Evolutionary conservation across 2,888 invertebrate species (phyloP).

Genomic region (Myopa tessellatipennis): DNA sequence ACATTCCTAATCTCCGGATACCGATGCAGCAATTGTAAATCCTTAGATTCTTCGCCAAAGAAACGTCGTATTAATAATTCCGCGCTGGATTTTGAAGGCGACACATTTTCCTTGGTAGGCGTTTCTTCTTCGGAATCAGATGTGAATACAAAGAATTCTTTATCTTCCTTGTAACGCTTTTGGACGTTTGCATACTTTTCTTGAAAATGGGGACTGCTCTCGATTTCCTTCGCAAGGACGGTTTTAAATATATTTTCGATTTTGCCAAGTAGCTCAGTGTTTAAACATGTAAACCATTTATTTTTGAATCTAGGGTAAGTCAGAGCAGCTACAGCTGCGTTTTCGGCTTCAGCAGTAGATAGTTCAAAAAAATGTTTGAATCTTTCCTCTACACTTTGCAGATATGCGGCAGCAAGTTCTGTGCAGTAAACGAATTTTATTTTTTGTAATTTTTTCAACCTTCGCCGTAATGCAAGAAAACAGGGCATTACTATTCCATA

Average conservation of each 20-base stretch:
- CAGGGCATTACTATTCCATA: conserved; percentile 29
- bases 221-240: conserved; percentile 6
- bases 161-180: not conserved
- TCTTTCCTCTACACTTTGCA: not conserved
- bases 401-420: conserved; percentile 5
- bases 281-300: conserved; percentile 29
- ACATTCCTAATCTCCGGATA: conserved; percentile 22
- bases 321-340: conserved; percentile 38
- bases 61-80: conserved; percentile 20
- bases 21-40: conserved; percentile 7
- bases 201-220: conserved; percentile 5
- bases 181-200: not conserved
- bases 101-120: not conserved
- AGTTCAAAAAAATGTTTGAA: conserved; percentile 19
- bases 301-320: conserved; percentile 39
- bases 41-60: conserved; percentile 12
- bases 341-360: conserved; percentile 12
- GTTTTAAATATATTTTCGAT: conserved; percentile 6
- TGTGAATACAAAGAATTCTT: conserved; percentile 11
- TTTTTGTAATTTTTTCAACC: conserved; percentile 29
- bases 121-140: conserved; percentile 5
- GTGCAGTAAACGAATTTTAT: conserved; percentile 18
- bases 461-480: conserved; percentile 27
- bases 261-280: not conserved
- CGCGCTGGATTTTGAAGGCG: conserved; percentile 10